Evolutionary conservation across 2,113 vertebrate genomes (phyloP).

Genomic region (Melanerpes formicivorus): DNA sequence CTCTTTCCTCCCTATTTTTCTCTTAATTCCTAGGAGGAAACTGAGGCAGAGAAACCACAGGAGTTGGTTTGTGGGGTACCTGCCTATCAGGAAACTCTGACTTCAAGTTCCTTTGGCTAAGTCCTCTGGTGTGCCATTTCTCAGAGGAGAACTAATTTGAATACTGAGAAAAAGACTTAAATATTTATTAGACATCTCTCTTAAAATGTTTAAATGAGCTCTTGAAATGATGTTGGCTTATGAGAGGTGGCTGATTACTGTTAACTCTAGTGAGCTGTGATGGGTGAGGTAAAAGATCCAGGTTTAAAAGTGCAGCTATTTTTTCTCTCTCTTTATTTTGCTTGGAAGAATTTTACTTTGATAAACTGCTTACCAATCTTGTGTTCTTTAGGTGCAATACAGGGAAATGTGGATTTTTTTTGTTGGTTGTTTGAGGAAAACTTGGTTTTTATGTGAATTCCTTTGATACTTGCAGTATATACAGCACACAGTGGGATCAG

Average conservation of each 20-base stretch:
- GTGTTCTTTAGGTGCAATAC: background rate
- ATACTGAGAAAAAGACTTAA: background rate
- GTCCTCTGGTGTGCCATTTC: background rate
- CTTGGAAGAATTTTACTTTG: background rate
- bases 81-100: background rate
- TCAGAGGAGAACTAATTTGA: background rate
- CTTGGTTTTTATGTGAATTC: conserved; percentile 23
- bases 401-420: background rate
- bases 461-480: conserved; percentile 23
- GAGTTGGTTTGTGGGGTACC: background rate
- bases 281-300: background rate
- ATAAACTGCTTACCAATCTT: background rate
- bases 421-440: background rate
- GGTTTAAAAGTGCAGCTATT: background rate
- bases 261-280: background rate
- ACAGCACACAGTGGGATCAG: conserved; percentile 52
- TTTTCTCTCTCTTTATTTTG: background rate
- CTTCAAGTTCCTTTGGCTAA: background rate
- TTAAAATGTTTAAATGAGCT: background rate
- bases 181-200: background rate
- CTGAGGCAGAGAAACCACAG: background rate
- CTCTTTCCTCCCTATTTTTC: background rate
- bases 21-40: background rate
- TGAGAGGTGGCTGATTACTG: background rate
- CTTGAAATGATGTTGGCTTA: background rate